A percentile compares a stretch with the other conserved stretches of the same genome.
Conservation (phyloP, 2,113 vertebrate species). For the Acrocephalus arundinaceus region DNA sequence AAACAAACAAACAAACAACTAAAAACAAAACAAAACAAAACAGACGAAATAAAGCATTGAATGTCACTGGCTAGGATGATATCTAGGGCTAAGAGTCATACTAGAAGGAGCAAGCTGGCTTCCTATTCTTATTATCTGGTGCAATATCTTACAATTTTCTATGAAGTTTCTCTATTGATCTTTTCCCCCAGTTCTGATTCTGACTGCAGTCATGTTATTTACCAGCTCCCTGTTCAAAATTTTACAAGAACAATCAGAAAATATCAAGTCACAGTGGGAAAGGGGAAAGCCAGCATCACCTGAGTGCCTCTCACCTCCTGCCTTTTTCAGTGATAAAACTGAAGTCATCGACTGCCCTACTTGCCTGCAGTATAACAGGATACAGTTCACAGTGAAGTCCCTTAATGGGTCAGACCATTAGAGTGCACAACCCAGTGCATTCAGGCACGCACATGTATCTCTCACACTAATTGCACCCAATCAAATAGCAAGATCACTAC, state of each 20-base stretch:
- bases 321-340: background rate
- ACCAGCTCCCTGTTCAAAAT: background rate
- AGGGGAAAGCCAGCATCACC: background rate
- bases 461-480: constrained; percentile 64
- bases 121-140: background rate
- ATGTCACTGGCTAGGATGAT: background rate
- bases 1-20: background rate
- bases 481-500: constrained; percentile 43
- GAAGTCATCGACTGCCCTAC: constrained; percentile 41
- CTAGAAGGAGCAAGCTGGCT: background rate
- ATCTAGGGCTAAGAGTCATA: background rate
- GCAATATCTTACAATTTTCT: background rate
- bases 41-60: rapidly evolving
- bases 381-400: background rate
- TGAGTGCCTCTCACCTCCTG: background rate
- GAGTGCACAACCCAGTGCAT: constrained; percentile 23
- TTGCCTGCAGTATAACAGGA: background rate
- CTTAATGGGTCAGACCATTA: constrained; percentile 16
- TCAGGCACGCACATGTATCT: constrained; percentile 17
- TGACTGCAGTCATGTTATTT: background rate
- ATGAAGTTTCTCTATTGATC: background rate
- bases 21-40: too few relatives aligned
- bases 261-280: background rate
- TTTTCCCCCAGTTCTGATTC: background rate
- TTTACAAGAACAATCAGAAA: background rate